Conservation (phyloP, 2,797 vertebrate genomes). For the Selene dorsalis region DNA sequence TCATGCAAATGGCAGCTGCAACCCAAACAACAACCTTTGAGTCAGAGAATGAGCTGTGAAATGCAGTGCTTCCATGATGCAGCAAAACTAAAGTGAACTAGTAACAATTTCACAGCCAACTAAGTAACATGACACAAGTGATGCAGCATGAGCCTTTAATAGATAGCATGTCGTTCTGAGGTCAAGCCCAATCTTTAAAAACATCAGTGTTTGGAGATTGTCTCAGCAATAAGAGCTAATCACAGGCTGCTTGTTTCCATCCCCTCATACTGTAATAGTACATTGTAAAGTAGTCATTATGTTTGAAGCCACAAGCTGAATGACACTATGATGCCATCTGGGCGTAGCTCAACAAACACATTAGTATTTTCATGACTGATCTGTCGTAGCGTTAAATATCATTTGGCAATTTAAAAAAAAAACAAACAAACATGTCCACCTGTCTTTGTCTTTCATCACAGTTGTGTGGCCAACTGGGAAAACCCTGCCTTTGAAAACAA, state of each 20-base stretch:
- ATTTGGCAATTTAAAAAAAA: slow-evolving; percentile 49
- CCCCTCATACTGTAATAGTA: slow-evolving; percentile 40
- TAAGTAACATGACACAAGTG: slow-evolving; percentile 48
- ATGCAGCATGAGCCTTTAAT: slow-evolving; percentile 44
- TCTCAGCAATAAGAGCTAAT: slow-evolving; percentile 57
- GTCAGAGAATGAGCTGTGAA: slow-evolving; percentile 47
- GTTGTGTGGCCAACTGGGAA: slow-evolving; percentile 39
- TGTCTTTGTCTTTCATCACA: slow-evolving; percentile 38
- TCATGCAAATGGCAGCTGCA: slow-evolving; percentile 75
- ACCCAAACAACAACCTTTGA: slow-evolving; percentile 41
- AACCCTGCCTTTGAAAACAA: slow-evolving; percentile 33
- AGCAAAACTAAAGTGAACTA: slow-evolving; percentile 21
- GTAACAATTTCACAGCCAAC: slow-evolving; percentile 55
- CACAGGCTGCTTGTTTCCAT: slow-evolving; percentile 28
- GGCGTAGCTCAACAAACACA: slow-evolving; percentile 12
- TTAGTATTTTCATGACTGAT: slow-evolving; percentile 12
- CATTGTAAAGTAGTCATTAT: slow-evolving; percentile 21
- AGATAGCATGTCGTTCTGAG: slow-evolving; percentile 31
- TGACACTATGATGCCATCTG: slow-evolving; percentile 14
- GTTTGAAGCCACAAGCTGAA: slow-evolving; percentile 33
- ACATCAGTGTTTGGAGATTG: slow-evolving; percentile 50
- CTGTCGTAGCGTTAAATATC: slow-evolving; percentile 23
- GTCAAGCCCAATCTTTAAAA: slow-evolving; percentile 35
- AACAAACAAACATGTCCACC: not conserved
- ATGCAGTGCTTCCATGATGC: slow-evolving; percentile 40